These are phyloP conservation scores for Apostichopus japonicus DNA, from an alignment of 35 echinoderm and acorn worm genomes.

Conservation along the genomic window DNA sequence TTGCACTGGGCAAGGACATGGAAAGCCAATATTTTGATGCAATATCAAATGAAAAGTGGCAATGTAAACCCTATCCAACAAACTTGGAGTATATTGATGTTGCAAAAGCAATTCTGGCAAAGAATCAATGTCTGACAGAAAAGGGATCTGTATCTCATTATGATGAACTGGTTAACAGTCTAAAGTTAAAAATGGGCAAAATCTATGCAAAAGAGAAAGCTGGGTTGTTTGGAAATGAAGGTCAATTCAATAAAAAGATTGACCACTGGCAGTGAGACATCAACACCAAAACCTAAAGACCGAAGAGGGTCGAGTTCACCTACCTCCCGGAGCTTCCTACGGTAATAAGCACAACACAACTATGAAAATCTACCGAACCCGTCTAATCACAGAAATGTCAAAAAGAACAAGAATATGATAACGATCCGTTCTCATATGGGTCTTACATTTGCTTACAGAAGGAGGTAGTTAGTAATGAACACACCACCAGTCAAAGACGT, in stretches of 20 bases:
- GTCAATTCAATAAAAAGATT: neutral
- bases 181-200: constrained; percentile 43
- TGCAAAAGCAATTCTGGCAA: neutral
- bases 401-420: neutral
- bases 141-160: constrained; percentile 10
- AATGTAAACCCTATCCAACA: constrained; percentile 36
- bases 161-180: constrained; percentile 15
- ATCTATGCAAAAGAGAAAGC: constrained; percentile 6
- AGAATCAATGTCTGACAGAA: constrained; percentile 20
- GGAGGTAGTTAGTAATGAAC: neutral
- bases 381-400: constrained; percentile 2
- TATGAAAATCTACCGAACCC: neutral
- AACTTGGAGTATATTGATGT: neutral
- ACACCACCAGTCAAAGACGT: too few relatives aligned
- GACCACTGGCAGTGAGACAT: too few relatives aligned
- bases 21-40: constrained; percentile 39
- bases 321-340: neutral
- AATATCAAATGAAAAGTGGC: constrained; percentile 14
- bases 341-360: neutral
- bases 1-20: constrained; percentile 11
- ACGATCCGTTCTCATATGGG: neutral
- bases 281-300: neutral
- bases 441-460: neutral
- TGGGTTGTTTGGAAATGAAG: constrained; percentile 33
- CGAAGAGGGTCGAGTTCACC: constrained; percentile 6